Percentiles rank a stretch among this genome's conserved stretches.
These are phyloP conservation scores for Ptychoptera albimana DNA, from an alignment of 2,888 invertebrate genomes.

Conservation along the genomic window DNA sequence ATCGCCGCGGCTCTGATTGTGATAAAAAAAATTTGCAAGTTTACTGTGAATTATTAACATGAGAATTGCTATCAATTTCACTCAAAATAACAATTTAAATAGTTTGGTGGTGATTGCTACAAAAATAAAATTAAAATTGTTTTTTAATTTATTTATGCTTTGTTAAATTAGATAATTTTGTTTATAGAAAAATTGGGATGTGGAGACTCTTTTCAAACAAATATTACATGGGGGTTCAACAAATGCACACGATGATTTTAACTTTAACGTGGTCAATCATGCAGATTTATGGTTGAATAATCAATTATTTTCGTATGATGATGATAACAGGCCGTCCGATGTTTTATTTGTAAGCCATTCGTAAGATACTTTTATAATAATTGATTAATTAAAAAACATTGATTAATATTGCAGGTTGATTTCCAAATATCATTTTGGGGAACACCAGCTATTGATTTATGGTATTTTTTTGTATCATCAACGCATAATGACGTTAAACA, in stretches of 20 bases:
- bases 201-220: too few species aligned
- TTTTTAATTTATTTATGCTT: too few species aligned
- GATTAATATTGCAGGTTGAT: neutral
- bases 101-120: too few species aligned
- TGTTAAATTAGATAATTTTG: too few species aligned
- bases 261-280: constrained; percentile 16
- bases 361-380: neutral
- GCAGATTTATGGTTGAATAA: constrained; percentile 29
- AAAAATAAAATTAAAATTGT: too few species aligned
- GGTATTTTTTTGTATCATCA: neutral
- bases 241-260: neutral
- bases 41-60: too few species aligned
- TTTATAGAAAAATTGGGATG: too few species aligned
- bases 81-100: too few species aligned
- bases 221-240: neutral
- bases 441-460: neutral
- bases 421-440: constrained; percentile 1
- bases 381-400: neutral
- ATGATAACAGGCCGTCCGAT: constrained; percentile 17
- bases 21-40: too few species aligned
- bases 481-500: neutral
- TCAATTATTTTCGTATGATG: constrained; percentile 25
- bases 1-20: too few species aligned
- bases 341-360: constrained; percentile 13
- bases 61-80: too few species aligned